phyloP scores from a whole-genome alignment of 2,797 vertebrate genomes.

The Phrynocephalus guinanensis region DNA sequence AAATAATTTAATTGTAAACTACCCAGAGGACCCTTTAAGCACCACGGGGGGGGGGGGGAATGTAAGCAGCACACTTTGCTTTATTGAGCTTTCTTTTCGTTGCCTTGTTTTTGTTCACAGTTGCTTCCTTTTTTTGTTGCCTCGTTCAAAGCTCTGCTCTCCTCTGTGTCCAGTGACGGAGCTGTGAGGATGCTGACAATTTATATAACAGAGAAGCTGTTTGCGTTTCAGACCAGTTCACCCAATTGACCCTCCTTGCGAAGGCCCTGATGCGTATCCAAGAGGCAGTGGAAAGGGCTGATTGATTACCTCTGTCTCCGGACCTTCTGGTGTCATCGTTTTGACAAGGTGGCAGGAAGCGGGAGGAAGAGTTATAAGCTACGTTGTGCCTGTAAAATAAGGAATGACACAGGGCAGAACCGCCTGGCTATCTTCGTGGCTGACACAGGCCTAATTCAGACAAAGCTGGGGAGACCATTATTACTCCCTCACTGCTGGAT shows the following conservation, averaged over 20 bases:
- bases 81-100: constrained; percentile 43
- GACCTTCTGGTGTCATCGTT: background rate
- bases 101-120: constrained; percentile 27
- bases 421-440: background rate
- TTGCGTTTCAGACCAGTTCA: constrained; percentile 27
- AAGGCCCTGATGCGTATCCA: background rate
- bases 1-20: too few species aligned
- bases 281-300: background rate
- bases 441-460: background rate
- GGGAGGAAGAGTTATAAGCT: background rate
- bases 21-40: too few species aligned
- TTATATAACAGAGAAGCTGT: constrained; percentile 34
- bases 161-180: constrained; percentile 27
- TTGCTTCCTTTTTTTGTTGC: too few species aligned
- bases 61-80: background rate
- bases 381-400: background rate
- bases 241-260: background rate
- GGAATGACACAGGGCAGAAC: background rate
- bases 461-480: background rate
- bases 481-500: background rate
- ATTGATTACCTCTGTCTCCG: background rate
- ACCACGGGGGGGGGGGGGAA: too few species aligned
- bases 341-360: background rate
- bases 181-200: background rate
- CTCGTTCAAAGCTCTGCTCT: constrained; percentile 43